These are phyloP conservation scores for Argopecten irradians DNA, from an alignment of 1,140 invertebrate genomes.

Conservation along the genomic window DNA sequence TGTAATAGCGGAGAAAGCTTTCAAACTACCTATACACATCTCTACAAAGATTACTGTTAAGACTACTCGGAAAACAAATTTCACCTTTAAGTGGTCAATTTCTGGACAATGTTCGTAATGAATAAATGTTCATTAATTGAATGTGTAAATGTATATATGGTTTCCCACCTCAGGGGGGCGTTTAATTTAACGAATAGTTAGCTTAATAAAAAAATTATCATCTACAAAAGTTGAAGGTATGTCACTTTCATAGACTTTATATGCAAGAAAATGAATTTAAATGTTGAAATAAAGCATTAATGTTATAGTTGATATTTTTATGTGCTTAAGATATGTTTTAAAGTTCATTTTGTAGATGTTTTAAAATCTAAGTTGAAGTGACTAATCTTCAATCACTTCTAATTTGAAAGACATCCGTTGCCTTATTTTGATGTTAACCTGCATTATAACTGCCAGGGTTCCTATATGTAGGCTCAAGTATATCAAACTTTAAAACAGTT, in stretches of 20 bases:
- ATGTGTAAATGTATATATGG: neutral
- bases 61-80: neutral
- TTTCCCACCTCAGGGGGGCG: neutral
- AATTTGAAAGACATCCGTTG: neutral
- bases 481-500: neutral
- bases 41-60: neutral
- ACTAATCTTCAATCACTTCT: neutral
- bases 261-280: too few relatives aligned
- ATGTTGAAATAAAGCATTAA: neutral
- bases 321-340: neutral
- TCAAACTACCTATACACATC: neutral
- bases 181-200: neutral
- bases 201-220: neutral
- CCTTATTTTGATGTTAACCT: neutral
- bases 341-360: neutral
- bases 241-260: too few relatives aligned
- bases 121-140: conserved; percentile 23
- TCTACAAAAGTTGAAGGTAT: neutral
- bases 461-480: neutral
- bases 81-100: neutral
- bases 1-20: neutral
- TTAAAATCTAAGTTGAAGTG: neutral
- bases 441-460: neutral
- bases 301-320: neutral
- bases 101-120: neutral